Conservation (phyloP, 2,888 invertebrate genomes). For the Pseudococcus longispinus region DNA sequence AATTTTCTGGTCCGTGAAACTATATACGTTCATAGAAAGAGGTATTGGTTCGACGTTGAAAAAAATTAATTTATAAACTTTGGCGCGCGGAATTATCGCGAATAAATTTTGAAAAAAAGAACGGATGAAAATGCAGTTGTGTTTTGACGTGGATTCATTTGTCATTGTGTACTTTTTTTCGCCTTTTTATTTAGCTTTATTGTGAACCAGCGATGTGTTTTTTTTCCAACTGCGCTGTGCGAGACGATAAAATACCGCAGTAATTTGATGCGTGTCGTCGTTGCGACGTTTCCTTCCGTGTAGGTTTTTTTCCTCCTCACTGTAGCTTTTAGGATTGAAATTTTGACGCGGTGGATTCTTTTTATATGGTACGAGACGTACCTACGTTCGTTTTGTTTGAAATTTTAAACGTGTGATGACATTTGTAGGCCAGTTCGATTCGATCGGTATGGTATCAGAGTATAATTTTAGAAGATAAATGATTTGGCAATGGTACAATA, state of each 20-base stretch:
- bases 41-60: not conserved
- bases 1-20: not conserved
- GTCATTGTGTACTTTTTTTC: not conserved
- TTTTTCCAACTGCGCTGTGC: not conserved
- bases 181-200: not conserved
- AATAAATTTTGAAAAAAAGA: not conserved
- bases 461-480: constrained; percentile 10
- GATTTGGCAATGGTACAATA: constrained; percentile 4
- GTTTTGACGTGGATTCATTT: constrained; percentile 18
- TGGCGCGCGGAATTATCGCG: not conserved
- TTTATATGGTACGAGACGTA: not conserved
- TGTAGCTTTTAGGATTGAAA: not conserved
- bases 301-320: not conserved
- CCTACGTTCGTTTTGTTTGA: not conserved
- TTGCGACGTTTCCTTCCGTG: constrained; percentile 24
- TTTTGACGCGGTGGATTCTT: not conserved
- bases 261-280: constrained; percentile 23
- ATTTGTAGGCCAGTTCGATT: not conserved
- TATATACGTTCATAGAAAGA: not conserved
- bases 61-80: constrained; percentile 9
- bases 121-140: not conserved
- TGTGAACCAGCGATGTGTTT: not conserved
- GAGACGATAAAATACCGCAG: constrained; percentile 22
- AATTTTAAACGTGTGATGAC: not conserved
- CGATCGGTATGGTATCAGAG: not conserved